Evolutionary conservation across 2,888 invertebrate species (phyloP), one percentile per base, ranked within the genome.

Genomic region (Apotomis betuletana): DNA sequence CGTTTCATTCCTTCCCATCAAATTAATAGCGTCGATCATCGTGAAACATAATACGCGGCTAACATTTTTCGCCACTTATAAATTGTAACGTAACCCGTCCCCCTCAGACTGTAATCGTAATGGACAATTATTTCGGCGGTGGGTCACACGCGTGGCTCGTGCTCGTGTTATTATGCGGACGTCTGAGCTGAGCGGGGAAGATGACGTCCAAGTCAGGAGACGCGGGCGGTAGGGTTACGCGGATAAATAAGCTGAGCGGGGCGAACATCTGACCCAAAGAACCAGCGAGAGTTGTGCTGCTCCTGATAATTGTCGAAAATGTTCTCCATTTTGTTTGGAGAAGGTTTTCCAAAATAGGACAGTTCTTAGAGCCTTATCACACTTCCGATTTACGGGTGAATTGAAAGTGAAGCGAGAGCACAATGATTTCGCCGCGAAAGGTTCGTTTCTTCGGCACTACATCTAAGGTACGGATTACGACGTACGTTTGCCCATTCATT

Each of bases 51-150:
- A 62, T 61, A 67, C 51, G 8, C 38, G n/a, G 27, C 49, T 36
- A 5, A 36, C 46, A 62, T 71, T 71, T 70, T 72, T 72, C 41
- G 63, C 63, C 72, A 63, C 68, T 72, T 72, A 68, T 6, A 72
- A 72, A 63, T 72, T 58, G 68, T 72, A 72, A 72, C 72, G 58
- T 55, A 63, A 59, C 58, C 55, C 63, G 52, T 75, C 73, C 78
- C 78, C 74, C 74, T 64, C 69, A 79, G 77, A 80, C 78, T 77
- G 83, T 80, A 81, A 85, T 86, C 85, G 84, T 91, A 90, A 92
- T 92, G 92, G 90, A 91, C 91, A 91, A 92, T 92, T 91, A 92
- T 92, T 91, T 91, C 88, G 91, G 88, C 91, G 87, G 90, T 83
- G 88, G 90, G 88, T 90, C 91, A 87, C 92, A 91, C 92, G 91